A percentile compares a stretch with the other conserved stretches of the same genome.
phyloP scores from a whole-genome alignment of 2,113 vertebrate genomes.

The Poicephalus gulielmi region DNA sequence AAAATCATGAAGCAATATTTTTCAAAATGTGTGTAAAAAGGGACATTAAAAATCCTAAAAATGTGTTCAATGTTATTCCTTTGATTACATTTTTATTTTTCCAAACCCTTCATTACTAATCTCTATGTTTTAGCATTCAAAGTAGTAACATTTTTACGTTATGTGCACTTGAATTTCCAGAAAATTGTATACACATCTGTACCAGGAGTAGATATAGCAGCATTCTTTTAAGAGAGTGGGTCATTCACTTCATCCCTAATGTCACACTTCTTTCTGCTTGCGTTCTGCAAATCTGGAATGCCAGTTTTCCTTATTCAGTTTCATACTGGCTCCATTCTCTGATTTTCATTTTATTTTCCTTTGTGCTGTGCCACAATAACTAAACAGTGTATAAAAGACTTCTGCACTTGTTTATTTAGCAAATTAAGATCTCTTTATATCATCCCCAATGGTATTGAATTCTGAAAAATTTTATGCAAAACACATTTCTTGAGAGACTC shows the following conservation, averaged over 20 bases:
- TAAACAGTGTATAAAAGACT: neutral
- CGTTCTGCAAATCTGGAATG: neutral
- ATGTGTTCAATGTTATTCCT: neutral
- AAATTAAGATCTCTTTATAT: neutral
- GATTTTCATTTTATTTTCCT: neutral
- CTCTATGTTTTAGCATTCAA: neutral
- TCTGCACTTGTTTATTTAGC: neutral
- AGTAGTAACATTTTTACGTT: neutral
- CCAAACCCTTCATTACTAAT: neutral
- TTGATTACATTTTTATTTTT: neutral
- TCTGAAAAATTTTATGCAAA: neutral
- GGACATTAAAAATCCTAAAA: neutral
- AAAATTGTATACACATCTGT: neutral
- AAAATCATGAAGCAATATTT: neutral
- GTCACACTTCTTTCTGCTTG: neutral
- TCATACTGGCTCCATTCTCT: neutral
- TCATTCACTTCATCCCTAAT: neutral
- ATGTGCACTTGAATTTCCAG: neutral
- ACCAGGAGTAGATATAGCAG: neutral
- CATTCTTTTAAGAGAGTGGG: neutral
- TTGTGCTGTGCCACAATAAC: neutral
- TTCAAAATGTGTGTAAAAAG: neutral
- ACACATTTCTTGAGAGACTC: neutral
- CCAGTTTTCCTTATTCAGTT: neutral
- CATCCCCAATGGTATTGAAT: neutral